Base-by-base conservation (phyloP, 1,140 invertebrate species). In the Homarus americanus region DNA sequence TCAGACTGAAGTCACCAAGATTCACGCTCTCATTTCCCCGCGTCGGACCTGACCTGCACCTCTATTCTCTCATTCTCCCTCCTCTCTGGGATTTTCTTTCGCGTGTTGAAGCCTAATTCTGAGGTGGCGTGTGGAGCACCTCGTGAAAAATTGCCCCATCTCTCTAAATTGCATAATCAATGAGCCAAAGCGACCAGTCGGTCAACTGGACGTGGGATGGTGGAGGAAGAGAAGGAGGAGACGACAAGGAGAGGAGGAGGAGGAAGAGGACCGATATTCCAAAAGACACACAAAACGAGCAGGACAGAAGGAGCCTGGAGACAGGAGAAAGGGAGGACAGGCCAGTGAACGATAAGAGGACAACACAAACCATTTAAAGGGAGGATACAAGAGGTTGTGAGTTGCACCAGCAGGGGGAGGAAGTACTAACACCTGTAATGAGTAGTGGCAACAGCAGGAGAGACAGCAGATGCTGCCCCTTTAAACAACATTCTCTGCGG, bases 121-220 rank as follows among this genome's bases (percentile, higher is more conserved):
- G 85, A 87, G 78, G 84, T 91, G 91, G 78, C 91, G 76, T 83
- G 40, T 58, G 40, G 91, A 91, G 66, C 84, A 76, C n/a, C 44
- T 87, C n/a, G 85, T 91, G 91, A 91, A 91, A 87, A 83, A 91
- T 91, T 87, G 91, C 63, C 80, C 53, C 91, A 87, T 91, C 84
- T 91, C 34, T 10, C 66, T 76, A 91, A 91, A 91, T 91, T 91
- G 91, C 79, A 91, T 91, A 91, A 91, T 91, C 91, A 91, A 91
- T 91, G 91, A 91, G 72, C n/a, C 82, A 28, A 34, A 15, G 44
- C 24, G 80, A 66, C 80, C 80, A 40, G 34, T 32, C 38, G 53
- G 41, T 90, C 72, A 76, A 78, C 66, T 20, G 72, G 86, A n/a
- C 36, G 38, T 10, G 24, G 28, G 53, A 69, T 28, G 69, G 66